A percentile compares a stretch with the other conserved stretches of the same genome.
These are phyloP conservation scores for Acanthiza pusilla DNA, from an alignment of 2,797 vertebrate genomes.

Conservation along the genomic window DNA sequence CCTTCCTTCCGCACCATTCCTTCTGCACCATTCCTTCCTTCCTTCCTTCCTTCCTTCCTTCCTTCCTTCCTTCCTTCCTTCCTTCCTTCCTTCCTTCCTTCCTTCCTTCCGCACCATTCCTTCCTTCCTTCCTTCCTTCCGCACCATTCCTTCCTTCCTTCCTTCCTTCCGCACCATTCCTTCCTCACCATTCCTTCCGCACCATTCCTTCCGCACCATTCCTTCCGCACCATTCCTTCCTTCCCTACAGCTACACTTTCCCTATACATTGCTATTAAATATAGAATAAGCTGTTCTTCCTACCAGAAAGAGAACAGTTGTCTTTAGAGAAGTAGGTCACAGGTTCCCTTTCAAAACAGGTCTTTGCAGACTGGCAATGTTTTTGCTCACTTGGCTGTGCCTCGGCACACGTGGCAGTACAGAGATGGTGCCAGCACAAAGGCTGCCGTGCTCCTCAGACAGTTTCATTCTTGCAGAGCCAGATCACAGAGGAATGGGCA, in stretches of 20 bases:
- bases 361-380: neutral
- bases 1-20: too few species aligned
- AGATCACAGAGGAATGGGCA: neutral
- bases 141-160: too few species aligned
- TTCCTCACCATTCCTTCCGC: too few species aligned
- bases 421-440: neutral
- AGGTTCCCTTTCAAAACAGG: neutral
- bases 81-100: too few species aligned
- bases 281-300: neutral
- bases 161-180: too few species aligned
- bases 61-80: too few species aligned
- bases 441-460: neutral
- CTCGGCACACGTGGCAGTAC: accelerated
- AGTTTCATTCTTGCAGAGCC: neutral
- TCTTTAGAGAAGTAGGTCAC: neutral
- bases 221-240: too few species aligned
- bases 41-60: too few species aligned
- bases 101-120: too few species aligned
- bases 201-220: neutral
- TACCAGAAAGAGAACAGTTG: neutral
- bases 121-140: neutral
- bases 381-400: neutral
- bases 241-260: neutral
- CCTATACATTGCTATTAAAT: neutral
- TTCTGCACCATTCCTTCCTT: neutral